phyloP scores from a whole-genome alignment of 2,888 invertebrate genomes.

The Drosophila neutralis region DNA sequence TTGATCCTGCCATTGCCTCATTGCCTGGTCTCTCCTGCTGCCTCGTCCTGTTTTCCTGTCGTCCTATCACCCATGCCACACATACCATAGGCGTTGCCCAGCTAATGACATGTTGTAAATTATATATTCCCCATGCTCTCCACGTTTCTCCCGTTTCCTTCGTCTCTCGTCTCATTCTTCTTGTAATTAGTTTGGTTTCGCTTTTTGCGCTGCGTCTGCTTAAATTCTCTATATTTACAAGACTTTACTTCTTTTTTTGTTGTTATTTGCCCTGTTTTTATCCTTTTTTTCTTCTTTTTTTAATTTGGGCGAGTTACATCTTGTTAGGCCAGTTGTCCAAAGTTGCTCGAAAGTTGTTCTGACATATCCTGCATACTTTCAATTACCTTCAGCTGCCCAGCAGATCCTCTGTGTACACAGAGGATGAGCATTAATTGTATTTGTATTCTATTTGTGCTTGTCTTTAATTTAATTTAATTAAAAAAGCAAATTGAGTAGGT shows the following conservation, averaged over 20 bases:
- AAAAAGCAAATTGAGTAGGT: not conserved
- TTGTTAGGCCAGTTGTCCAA: conserved; percentile 26
- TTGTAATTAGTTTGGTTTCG: conserved; percentile 63
- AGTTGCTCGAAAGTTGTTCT: conserved; percentile 4
- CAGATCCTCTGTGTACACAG: not conserved
- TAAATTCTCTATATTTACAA: conserved; percentile 21
- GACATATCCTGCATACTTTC: not conserved
- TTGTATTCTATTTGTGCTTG: not conserved
- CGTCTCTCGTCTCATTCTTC: conserved; percentile 28
- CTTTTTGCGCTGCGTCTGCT: conserved; percentile 35
- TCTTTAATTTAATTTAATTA: not conserved
- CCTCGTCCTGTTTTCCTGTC: conserved; percentile 2
- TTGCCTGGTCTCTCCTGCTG: conserved; percentile 14
- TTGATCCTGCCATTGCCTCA: conserved; percentile 71
- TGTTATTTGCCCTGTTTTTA: not conserved
- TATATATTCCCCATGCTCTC: conserved; percentile 56
- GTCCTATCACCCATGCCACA: conserved; percentile 37
- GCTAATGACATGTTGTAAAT: conserved; percentile 80
- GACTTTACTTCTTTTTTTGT: conserved; percentile 9
- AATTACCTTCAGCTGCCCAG: conserved; percentile 18
- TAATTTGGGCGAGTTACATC: conserved; percentile 3
- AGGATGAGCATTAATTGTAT: not conserved
- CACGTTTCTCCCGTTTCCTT: conserved; percentile 10
- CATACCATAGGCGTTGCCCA: conserved; percentile 72
- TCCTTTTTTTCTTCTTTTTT: not conserved